Conservation (phyloP, 2,888 invertebrate species). For the Cylindroiulus punctatus region DNA sequence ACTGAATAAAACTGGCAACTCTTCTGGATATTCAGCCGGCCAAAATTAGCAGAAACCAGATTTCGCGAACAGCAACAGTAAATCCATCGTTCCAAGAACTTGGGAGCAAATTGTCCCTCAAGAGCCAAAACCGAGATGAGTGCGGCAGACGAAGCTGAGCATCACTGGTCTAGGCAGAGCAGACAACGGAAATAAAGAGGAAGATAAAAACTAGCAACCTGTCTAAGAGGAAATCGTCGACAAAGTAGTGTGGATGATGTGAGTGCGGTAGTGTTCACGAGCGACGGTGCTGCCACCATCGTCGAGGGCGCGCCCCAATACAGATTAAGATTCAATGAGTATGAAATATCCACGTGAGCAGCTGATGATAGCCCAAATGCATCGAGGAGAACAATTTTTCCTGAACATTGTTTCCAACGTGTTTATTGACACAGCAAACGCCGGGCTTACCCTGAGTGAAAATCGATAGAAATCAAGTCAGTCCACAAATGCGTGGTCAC, state of each 20-base stretch:
- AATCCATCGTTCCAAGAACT: background rate
- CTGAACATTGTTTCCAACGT: background rate
- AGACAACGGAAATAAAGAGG: slow-evolving; percentile 16
- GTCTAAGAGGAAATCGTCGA: background rate
- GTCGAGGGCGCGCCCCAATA: background rate
- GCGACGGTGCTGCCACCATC: background rate
- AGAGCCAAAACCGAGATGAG: background rate
- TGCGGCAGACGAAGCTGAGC: background rate
- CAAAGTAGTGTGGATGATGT: background rate
- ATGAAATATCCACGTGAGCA: background rate
- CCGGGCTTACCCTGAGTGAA: background rate
- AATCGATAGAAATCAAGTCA: slow-evolving; percentile 4
- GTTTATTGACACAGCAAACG: slow-evolving; percentile 8
- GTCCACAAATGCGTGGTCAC: background rate
- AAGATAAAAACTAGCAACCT: background rate
- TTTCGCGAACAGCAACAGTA: background rate
- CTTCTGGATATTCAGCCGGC: background rate
- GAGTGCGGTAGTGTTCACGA: background rate
- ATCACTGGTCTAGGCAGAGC: background rate
- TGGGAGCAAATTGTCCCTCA: background rate
- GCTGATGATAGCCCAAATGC: background rate
- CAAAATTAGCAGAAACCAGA: background rate
- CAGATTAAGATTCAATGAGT: slow-evolving; percentile 1
- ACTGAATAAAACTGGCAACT: background rate
- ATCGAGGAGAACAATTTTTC: background rate